Percentiles rank a stretch among this genome's conserved stretches.
Conservation (phyloP, 2,113 vertebrate genomes). For the Sebastes fasciatus region DNA sequence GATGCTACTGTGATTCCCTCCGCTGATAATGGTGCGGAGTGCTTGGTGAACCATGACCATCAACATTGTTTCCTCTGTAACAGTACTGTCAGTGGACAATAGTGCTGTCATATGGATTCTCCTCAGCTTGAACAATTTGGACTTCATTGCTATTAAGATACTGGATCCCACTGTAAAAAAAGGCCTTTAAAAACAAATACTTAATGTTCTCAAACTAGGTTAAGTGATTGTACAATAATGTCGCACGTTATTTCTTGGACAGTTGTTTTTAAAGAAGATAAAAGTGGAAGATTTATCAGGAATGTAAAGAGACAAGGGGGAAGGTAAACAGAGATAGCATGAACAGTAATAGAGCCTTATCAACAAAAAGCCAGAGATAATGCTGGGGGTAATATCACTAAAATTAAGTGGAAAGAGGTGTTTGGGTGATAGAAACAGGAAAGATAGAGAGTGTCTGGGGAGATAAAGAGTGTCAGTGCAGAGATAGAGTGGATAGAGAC, state of each 20-base stretch:
- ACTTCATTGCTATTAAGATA: constrained; percentile 42
- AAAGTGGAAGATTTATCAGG: background rate
- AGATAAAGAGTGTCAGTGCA: constrained; percentile 8
- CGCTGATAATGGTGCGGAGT: constrained; percentile 58
- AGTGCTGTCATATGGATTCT: constrained; percentile 66
- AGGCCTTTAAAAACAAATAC: constrained; percentile 6
- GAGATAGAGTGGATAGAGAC: background rate
- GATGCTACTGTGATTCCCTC: constrained; percentile 63
- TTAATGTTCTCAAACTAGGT: constrained; percentile 4
- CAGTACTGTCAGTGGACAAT: constrained; percentile 69
- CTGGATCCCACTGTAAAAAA: constrained; percentile 22
- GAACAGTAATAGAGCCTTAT: constrained; percentile 15
- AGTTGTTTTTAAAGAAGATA: background rate
- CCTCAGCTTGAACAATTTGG: constrained; percentile 52
- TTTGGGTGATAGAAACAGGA: constrained; percentile 7
- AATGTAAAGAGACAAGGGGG: constrained; percentile 9
- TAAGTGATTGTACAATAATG: background rate
- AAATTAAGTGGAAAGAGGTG: constrained; percentile 21
- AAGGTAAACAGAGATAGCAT: constrained; percentile 8
- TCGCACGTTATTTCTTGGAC: background rate
- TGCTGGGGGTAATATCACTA: background rate
- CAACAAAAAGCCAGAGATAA: constrained; percentile 24
- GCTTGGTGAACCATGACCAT: constrained; percentile 69
- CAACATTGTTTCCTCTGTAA: constrained; percentile 71
- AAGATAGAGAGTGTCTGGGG: constrained; percentile 6